Conservation (phyloP, 2,113 vertebrate species). For the Notarius quadriscutis region DNA sequence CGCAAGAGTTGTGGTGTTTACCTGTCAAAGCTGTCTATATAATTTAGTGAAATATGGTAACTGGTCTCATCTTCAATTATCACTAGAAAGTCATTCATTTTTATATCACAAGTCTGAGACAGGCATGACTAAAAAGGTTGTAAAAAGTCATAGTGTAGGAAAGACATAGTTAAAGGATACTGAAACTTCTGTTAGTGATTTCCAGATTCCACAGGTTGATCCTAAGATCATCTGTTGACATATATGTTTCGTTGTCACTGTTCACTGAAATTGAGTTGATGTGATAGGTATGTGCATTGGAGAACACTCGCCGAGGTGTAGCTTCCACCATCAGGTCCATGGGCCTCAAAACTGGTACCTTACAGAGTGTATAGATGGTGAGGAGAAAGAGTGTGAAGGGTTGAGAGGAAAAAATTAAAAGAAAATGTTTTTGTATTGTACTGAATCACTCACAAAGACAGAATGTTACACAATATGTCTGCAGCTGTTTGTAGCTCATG, state of each 20-base stretch:
- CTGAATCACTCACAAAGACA: neutral
- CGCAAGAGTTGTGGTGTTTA: neutral
- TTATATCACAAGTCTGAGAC: neutral
- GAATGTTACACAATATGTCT: neutral
- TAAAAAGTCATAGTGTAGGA: neutral
- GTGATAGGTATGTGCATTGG: constrained; percentile 88
- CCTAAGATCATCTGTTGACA: constrained; percentile 87
- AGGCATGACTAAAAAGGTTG: neutral
- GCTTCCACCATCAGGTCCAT: constrained; percentile 93
- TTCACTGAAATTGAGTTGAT: constrained; percentile 93
- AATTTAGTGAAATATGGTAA: neutral
- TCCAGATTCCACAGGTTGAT: constrained; percentile 91
- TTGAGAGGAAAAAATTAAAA: neutral
- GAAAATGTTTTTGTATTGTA: no score
- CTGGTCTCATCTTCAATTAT: neutral
- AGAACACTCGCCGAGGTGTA: constrained; percentile 82
- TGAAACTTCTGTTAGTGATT: constrained; percentile 89
- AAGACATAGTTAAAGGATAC: constrained; percentile 78
- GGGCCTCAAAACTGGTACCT: constrained; percentile 86
- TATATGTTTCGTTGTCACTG: constrained; percentile 89
- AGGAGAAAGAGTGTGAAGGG: neutral
- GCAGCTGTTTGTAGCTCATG: neutral
- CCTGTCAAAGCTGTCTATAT: neutral
- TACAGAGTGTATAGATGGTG: neutral
- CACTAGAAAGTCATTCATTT: neutral